Evolutionary conservation across 2,888 invertebrate species (phyloP), one percentile per base, ranked within the genome.

Genomic region (Tortrix viridana): DNA sequence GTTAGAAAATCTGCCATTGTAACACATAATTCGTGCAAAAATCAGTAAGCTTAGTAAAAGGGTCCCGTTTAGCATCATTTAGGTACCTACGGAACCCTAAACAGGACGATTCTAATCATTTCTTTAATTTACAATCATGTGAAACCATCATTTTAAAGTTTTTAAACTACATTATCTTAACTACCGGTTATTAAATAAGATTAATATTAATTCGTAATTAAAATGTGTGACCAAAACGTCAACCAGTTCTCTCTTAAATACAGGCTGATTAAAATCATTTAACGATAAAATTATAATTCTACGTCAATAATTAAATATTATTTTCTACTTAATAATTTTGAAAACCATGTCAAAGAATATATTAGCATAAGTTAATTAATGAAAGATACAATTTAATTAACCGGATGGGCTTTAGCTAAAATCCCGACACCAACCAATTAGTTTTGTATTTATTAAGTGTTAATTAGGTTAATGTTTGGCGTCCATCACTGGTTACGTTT

Each of bases 381-480:
- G 3, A 32, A 12, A 32, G 32, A 5, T 43, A 22, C 32, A 49
- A 19, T 20, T 55, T 49, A 43, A 49, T 61, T 43, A 61, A 55
- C 2, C 46, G 55, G 55, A 61, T 41, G 52, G 44, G 54, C 41
- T 23, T 46, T 22, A 46, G n/a, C 48, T 26, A 61, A 44, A 54
- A 60, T 47, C 26, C 32, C 44, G 26, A 61, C 23, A 44, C 44
- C 16, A 55, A 7, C 55, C 47, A 20, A 48, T 54, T 48, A 61
- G 26, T 37, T 43, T 54, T 26, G 43, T 23, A 37, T 32, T 20
- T 54, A 55, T 61, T 61, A 41, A 41, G 48, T 49, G 43, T 38
- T 9, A 54, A 60, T 47, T 54, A 32, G 60, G 60, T 60, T 54
- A 60, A 53, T 23, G 16, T 6, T 4, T n/a, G 16, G n/a, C 5